A percentile compares a stretch with the other conserved stretches of the same genome.
Conservation (phyloP, 2,888 invertebrate genomes). For the Crepidodera aurea region DNA sequence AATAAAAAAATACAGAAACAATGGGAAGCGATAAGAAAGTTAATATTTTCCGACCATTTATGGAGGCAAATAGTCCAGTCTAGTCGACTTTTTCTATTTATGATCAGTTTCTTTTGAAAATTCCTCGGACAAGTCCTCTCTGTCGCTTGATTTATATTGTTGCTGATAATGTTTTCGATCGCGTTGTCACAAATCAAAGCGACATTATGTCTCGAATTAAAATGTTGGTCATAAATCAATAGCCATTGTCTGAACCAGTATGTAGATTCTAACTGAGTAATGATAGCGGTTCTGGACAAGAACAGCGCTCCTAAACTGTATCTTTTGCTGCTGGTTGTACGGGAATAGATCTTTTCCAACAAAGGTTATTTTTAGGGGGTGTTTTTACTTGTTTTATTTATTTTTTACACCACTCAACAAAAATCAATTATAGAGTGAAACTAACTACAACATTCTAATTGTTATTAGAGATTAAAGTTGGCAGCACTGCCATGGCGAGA, state of each 20-base stretch:
- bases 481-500: no score
- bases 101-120: conserved; percentile 50
- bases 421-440: no score
- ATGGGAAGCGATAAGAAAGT: conserved; percentile 46
- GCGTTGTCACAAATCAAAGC: conserved; percentile 61
- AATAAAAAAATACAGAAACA: conserved; percentile 45
- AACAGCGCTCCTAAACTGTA: conserved; percentile 48
- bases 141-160: conserved; percentile 57
- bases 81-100: conserved; percentile 53
- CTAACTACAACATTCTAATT: no score
- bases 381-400: no score
- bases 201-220: conserved; percentile 62
- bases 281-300: conserved; percentile 47
- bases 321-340: conserved; percentile 42
- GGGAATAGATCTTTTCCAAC: conserved; percentile 26
- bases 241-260: conserved; percentile 61
- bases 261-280: conserved; percentile 59
- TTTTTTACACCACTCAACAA: no score
- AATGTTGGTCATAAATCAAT: conserved; percentile 61
- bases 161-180: conserved; percentile 60
- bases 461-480: no score
- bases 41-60: conserved; percentile 47
- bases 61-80: conserved; percentile 49
- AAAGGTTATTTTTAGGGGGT: conserved; percentile 24
- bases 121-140: conserved; percentile 42